Conservation (phyloP, 1,140 invertebrate genomes). For the Mamestra configurata region DNA sequence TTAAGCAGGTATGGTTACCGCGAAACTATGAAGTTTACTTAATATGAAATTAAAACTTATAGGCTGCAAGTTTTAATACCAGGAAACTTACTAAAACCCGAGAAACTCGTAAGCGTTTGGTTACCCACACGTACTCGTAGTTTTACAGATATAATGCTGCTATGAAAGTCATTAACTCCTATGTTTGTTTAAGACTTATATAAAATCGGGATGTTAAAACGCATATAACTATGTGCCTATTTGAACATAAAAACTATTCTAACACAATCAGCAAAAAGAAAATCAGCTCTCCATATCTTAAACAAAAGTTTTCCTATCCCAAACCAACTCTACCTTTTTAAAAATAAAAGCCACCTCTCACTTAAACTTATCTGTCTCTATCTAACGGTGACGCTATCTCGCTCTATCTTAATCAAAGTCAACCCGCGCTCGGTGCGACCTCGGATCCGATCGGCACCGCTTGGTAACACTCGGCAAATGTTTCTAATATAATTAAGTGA, state of each 20-base stretch:
- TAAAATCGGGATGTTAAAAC: too few species aligned
- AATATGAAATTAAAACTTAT: neutral
- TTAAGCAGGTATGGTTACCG: neutral
- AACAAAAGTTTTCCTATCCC: neutral
- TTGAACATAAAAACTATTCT: too few species aligned
- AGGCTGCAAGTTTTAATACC: too few species aligned
- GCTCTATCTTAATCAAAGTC: neutral
- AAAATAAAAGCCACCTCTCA: neutral
- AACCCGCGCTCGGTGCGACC: neutral
- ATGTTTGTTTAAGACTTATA: too few species aligned
- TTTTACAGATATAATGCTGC: too few species aligned
- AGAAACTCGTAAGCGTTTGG: too few species aligned
- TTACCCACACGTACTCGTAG: too few species aligned
- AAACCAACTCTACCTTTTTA: neutral
- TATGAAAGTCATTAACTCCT: too few species aligned
- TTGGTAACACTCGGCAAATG: neutral
- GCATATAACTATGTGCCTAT: too few species aligned
- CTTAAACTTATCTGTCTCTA: neutral
- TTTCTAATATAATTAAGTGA: slow-evolving; percentile 33
- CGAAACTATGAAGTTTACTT: neutral
- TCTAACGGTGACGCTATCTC: neutral
- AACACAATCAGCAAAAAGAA: neutral
- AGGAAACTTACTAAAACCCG: too few species aligned
- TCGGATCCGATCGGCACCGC: neutral
- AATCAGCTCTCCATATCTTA: neutral